Evolutionary conservation across 2,888 invertebrate genomes (phyloP).

Genomic region (Heliconius aoede): DNA sequence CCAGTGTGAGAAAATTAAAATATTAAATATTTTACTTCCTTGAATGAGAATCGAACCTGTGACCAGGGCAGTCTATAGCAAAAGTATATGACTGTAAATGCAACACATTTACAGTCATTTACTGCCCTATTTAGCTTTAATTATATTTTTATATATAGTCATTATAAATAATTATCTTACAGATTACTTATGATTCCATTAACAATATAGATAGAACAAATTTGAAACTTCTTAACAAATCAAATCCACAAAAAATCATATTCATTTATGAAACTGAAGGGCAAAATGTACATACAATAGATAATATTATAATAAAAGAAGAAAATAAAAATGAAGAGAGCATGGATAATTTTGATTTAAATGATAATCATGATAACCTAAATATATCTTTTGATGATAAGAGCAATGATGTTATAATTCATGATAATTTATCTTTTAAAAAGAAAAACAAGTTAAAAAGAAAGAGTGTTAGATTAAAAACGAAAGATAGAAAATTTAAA

Average conservation of each 20-base stretch:
- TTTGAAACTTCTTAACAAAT: constrained; percentile 52
- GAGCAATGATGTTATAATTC: constrained; percentile 6
- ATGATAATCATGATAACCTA: constrained; percentile 19
- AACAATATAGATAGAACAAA: constrained; percentile 59
- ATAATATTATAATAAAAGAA: constrained; percentile 34
- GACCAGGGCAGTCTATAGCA: too few relatives aligned
- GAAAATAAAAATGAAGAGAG: constrained; percentile 34
- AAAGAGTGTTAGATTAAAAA: constrained; percentile 18
- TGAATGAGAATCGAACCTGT: too few relatives aligned
- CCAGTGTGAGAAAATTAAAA: too few relatives aligned
- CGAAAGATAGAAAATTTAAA: constrained; percentile 16
- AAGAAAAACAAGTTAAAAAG: constrained; percentile 24
- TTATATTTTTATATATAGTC: too few relatives aligned
- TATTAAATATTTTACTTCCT: too few relatives aligned
- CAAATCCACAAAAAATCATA: constrained; percentile 50
- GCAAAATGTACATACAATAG: not conserved
- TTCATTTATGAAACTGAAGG: not conserved
- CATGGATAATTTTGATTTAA: constrained; percentile 37
- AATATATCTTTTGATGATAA: constrained; percentile 44
- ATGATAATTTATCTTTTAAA: constrained; percentile 4
- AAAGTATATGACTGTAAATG: too few relatives aligned
- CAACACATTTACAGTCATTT: too few relatives aligned
- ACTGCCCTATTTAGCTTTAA: too few relatives aligned
- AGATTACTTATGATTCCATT: constrained; percentile 62
- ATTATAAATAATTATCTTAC: constrained; percentile 37